phyloP scores from a whole-genome alignment of 1,140 invertebrate genomes.

The Bicyclus anynana region DNA sequence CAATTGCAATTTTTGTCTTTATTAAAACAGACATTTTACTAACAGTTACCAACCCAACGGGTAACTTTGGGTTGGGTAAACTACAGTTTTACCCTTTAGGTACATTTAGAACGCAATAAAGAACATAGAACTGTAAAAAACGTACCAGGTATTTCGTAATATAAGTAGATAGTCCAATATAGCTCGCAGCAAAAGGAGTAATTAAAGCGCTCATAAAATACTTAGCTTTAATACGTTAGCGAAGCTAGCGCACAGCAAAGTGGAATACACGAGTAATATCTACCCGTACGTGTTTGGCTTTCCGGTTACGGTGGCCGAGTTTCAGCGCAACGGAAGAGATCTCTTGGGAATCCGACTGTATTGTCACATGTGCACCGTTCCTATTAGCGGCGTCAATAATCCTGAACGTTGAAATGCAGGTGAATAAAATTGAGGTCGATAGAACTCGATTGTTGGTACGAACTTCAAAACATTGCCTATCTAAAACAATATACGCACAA shows the following conservation, averaged over 20 bases:
- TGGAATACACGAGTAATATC: constrained; percentile 10
- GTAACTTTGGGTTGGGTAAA: too few relatives aligned
- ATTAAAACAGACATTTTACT: too few relatives aligned
- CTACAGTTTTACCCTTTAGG: too few relatives aligned
- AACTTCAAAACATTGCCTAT: too few relatives aligned
- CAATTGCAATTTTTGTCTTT: too few relatives aligned
- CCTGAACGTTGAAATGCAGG: constrained; percentile 8
- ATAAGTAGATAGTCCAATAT: background rate
- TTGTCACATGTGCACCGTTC: constrained; percentile 33
- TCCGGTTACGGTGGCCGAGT: constrained; percentile 48
- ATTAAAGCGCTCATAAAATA: background rate
- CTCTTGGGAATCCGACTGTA: constrained; percentile 42
- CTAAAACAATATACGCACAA: too few relatives aligned
- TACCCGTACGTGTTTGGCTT: constrained; percentile 26
- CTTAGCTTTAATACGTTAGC: background rate
- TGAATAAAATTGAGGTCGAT: constrained; percentile 16
- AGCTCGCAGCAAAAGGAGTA: background rate
- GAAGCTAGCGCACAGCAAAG: background rate
- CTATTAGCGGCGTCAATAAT: constrained; percentile 32
- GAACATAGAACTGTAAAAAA: too few relatives aligned
- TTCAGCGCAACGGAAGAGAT: constrained; percentile 47
- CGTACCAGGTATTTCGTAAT: too few relatives aligned
- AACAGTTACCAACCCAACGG: too few relatives aligned
- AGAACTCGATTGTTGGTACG: background rate
- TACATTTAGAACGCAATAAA: too few relatives aligned